These are phyloP conservation scores for Monomorium pharaonis DNA, from an alignment of 1,140 invertebrate species.

Conservation along the genomic window DNA sequence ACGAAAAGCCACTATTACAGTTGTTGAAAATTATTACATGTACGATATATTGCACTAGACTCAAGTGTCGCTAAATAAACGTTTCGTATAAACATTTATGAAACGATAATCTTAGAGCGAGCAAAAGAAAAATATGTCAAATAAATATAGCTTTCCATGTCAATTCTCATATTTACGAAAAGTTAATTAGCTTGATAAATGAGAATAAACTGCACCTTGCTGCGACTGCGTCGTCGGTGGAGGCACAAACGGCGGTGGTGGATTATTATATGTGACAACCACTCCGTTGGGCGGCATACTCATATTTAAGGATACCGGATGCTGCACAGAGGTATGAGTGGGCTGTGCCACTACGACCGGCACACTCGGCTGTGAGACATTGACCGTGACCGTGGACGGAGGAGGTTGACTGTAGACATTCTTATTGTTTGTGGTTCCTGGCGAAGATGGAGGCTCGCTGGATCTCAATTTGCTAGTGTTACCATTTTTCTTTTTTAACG, in stretches of 20 bases:
- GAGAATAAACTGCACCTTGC: constrained; percentile 57
- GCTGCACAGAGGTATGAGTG: constrained; percentile 78
- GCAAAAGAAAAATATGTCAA: no score
- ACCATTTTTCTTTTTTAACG: constrained; percentile 89
- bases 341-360: constrained; percentile 80
- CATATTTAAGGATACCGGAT: constrained; percentile 81
- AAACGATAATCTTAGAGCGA: background rate
- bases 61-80: background rate
- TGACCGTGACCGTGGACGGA: constrained; percentile 79
- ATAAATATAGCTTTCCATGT: background rate
- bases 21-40: background rate
- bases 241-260: constrained; percentile 82
- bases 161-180: background rate
- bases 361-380: constrained; percentile 81
- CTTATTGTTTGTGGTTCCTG: constrained; percentile 78
- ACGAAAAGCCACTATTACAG: background rate
- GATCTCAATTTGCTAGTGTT: constrained; percentile 86
- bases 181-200: background rate
- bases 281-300: constrained; percentile 83
- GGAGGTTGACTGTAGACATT: constrained; percentile 82
- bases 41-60: background rate
- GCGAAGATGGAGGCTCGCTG: constrained; percentile 85
- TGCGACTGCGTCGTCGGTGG: constrained; percentile 80
- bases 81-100: background rate
- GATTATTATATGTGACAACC: constrained; percentile 82